Base-by-base conservation (phyloP, 2,888 invertebrate species). In the Leptopilina drosophilae region DNA sequence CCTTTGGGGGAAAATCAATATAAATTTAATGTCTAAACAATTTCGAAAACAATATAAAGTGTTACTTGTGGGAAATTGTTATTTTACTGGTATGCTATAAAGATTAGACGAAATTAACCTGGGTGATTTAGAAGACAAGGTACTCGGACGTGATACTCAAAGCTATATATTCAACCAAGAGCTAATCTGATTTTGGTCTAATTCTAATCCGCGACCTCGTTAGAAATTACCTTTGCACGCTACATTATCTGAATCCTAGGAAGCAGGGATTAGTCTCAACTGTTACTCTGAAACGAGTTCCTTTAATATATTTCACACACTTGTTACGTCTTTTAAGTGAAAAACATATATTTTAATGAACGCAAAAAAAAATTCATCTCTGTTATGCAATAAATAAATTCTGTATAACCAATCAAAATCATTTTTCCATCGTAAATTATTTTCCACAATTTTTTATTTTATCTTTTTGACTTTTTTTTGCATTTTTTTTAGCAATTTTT, bases 131-230 rank as follows among this genome's bases (percentile, higher is more conserved):
- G 56, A 73, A 73, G 73, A 73, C 53, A 73, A 53, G 73, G 73
- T 73, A 56, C 56, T 73, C 56, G 73, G 73, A 73, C 73, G 73
- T 73, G 73, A 73, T 73, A 56, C 73, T 73, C 56, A n/a, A 33
- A 9, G 53, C 73, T 73, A 73, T 73, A 73, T 56, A 73, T 73
- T 53, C 73, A 73, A 53, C 40, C 53, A 33, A 56, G 40, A 73
- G 33, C 73, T 73, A 73, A 73, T 73, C 73, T 73, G 73, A 73
- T 73, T 56, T 73, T 73, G 73, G 73, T 56, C 73, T 73, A 73
- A 73, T 56, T 73, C 73, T 73, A 73, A 73, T 73, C 73, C 73
- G 73, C 73, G 73, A 56, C 56, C 73, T 33, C 56, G 73, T 73
- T 73, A 73, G 73, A 56, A 73, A 73, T 56, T 33, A 73, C 73